phyloP scores from a whole-genome alignment of 2,113 vertebrate genomes.

The Gobius niger region DNA sequence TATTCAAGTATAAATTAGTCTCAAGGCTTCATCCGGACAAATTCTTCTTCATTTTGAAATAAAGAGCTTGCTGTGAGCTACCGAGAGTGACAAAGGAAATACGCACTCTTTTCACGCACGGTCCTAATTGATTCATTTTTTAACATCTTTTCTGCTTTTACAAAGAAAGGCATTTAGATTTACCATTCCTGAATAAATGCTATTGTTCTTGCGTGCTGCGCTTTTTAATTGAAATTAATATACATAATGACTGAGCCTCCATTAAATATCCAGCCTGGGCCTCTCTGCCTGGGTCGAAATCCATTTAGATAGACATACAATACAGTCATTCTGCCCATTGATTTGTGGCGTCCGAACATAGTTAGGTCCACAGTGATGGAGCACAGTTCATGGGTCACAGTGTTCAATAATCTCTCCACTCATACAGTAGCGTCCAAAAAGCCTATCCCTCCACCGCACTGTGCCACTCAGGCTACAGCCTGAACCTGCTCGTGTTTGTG shows the following conservation, averaged over 20 bases:
- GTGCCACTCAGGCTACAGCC: neutral
- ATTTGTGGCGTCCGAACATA: slow-evolving; percentile 39
- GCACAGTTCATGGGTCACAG: slow-evolving; percentile 30
- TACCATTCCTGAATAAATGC: neutral
- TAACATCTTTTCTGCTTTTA: neutral
- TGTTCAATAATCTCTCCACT: slow-evolving; percentile 2
- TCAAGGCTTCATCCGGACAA: slow-evolving; percentile 3
- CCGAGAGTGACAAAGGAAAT: neutral
- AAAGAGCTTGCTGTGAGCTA: slow-evolving; percentile 3
- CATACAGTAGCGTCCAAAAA: neutral
- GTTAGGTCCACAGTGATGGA: slow-evolving; percentile 24
- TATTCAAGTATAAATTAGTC: slow-evolving; percentile 30
- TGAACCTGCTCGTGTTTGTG: slow-evolving; percentile 21
- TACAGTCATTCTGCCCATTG: slow-evolving; percentile 46
- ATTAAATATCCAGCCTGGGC: slow-evolving; percentile 14
- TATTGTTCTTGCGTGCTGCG: neutral
- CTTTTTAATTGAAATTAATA: slow-evolving; percentile 30
- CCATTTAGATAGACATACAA: slow-evolving; percentile 51
- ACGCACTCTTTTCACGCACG: neutral
- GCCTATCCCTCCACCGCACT: neutral
- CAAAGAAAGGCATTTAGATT: neutral
- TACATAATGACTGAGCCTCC: slow-evolving; percentile 25
- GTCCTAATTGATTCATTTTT: neutral
- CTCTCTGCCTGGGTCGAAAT: slow-evolving; percentile 40
- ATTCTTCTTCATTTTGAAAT: slow-evolving; percentile 1